A percentile compares a stretch with the other conserved stretches of the same genome.
These are phyloP conservation scores for Linepithema humile DNA, from an alignment of 1,140 invertebrate genomes.

Conservation along the genomic window DNA sequence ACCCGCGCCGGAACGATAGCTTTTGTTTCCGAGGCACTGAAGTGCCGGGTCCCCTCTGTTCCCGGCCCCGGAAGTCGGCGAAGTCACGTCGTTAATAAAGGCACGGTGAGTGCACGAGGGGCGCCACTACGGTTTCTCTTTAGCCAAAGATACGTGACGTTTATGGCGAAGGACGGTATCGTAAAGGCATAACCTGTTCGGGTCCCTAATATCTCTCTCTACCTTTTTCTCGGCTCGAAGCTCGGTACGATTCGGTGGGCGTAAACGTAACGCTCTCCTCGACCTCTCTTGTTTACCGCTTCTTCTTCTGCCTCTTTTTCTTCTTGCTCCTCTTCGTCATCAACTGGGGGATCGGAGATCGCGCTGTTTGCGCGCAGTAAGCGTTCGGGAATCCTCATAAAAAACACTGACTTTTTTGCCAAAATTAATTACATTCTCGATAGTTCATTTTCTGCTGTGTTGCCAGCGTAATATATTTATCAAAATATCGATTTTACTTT, in stretches of 20 bases:
- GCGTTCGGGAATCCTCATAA: background rate
- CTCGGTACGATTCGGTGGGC: slow-evolving; percentile 58
- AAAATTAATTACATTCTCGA: slow-evolving; percentile 1
- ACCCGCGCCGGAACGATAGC: background rate
- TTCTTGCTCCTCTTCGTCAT: background rate
- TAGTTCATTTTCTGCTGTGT: background rate
- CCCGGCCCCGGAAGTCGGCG: slow-evolving; percentile 63
- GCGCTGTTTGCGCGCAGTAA: background rate
- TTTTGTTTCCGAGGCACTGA: background rate
- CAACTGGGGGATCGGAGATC: background rate
- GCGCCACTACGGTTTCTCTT: slow-evolving; percentile 66
- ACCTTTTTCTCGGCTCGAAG: slow-evolving; percentile 1
- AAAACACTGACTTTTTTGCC: background rate
- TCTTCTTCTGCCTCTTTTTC: background rate
- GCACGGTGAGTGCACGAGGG: slow-evolving; percentile 40
- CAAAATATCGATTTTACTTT: no score
- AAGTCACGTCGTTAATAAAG: slow-evolving; percentile 75
- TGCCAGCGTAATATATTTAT: no score
- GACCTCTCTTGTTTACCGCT: slow-evolving; percentile 41
- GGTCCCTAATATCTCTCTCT: slow-evolving; percentile 64
- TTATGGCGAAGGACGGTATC: slow-evolving; percentile 76
- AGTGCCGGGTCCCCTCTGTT: background rate
- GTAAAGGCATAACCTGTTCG: slow-evolving; percentile 72
- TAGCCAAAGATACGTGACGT: slow-evolving; percentile 78
- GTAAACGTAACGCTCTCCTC: slow-evolving; percentile 58